These are phyloP conservation scores for Martes martes DNA, from an alignment of 2,113 vertebrate species.

Conservation along the genomic window DNA sequence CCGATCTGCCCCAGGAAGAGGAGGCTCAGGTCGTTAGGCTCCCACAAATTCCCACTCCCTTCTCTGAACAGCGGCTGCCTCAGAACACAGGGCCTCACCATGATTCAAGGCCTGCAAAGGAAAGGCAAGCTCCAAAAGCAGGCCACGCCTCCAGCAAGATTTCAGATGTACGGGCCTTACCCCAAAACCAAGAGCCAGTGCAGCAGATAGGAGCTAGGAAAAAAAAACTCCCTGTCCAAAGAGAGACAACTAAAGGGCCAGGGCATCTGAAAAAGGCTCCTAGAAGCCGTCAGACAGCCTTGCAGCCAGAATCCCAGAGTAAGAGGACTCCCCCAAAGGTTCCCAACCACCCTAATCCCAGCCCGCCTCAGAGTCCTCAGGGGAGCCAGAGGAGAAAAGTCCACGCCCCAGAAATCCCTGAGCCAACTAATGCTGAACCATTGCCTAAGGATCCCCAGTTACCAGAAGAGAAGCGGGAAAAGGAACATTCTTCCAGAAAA, in stretches of 20 bases:
- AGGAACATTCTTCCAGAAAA: not conserved
- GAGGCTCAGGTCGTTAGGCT: not conserved
- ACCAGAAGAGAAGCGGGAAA: not conserved
- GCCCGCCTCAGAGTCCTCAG: not conserved
- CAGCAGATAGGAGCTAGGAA: not conserved
- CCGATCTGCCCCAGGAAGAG: not conserved
- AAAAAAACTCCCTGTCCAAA: conserved; percentile 31
- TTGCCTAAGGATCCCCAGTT: not conserved
- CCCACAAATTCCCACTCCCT: conserved; percentile 26
- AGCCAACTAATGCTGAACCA: not conserved
- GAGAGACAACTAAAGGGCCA: not conserved
- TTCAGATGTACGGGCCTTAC: not conserved
- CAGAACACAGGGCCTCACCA: accelerated
- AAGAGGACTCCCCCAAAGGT: not conserved
- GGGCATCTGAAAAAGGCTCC: not conserved
- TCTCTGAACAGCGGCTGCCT: not conserved
- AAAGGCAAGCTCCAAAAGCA: not conserved
- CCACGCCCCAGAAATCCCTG: not conserved
- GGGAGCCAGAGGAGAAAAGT: not conserved
- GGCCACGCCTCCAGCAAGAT: not conserved
- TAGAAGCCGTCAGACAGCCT: not conserved
- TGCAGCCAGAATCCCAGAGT: not conserved
- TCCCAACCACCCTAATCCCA: not conserved
- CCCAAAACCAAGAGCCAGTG: not conserved
- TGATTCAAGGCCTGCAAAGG: not conserved